Conservation (phyloP, 2,888 invertebrate species). For the Cetonia aurata region DNA sequence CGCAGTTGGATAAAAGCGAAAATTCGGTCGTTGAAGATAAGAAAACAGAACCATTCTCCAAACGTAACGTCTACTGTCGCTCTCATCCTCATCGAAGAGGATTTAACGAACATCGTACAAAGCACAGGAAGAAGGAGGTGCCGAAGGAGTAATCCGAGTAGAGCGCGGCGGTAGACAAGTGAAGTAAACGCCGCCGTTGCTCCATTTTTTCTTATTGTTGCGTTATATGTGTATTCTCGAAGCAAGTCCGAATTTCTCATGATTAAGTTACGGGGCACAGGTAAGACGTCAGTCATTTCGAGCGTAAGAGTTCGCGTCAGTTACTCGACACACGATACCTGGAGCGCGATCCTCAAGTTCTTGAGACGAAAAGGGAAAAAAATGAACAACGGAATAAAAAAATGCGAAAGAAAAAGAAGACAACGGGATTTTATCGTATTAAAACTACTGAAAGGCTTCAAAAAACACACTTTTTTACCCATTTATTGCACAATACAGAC, state of each 20-base stretch:
- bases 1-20: no score
- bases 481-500: no score
- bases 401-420: no score
- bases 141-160: slow-evolving; percentile 57
- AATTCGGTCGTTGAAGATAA: no score
- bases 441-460: not conserved
- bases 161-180: slow-evolving; percentile 56
- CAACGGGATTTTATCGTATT: not conserved
- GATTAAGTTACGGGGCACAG: slow-evolving; percentile 16
- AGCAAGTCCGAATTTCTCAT: slow-evolving; percentile 34
- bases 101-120: slow-evolving; percentile 60
- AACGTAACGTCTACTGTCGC: slow-evolving; percentile 50
- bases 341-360: no score
- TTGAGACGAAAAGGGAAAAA: no score
- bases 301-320: slow-evolving; percentile 8
- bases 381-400: no score
- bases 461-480: no score
- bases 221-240: not conserved
- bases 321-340: not conserved
- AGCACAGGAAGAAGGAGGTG: slow-evolving; percentile 63
- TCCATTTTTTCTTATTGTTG: slow-evolving; percentile 44
- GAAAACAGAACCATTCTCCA: no score
- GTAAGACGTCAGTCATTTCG: not conserved
- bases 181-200: slow-evolving; percentile 52
- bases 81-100: slow-evolving; percentile 53